A percentile compares a stretch with the other conserved stretches of the same genome.
Evolutionary conservation across 2,888 invertebrate genomes (phyloP).

Genomic region (Helicoverpa assulta): DNA sequence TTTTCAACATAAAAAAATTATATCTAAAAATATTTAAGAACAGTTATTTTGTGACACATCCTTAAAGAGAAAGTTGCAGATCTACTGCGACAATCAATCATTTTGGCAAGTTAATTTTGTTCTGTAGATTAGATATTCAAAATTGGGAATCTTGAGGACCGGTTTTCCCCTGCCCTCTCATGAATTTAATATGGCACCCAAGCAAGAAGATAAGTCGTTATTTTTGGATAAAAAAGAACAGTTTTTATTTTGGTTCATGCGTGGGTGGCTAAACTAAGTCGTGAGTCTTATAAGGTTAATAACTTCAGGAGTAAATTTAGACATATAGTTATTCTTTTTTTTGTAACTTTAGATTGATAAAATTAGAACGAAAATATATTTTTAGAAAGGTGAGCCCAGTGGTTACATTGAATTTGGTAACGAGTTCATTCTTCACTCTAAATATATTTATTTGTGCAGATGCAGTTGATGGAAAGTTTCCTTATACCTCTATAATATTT

Average conservation of each 20-base stretch:
- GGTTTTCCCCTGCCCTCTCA: neutral
- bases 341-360: too few species aligned
- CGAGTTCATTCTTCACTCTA: too few species aligned
- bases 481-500: too few species aligned
- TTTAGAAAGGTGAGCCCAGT: too few species aligned
- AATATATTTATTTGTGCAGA: too few species aligned
- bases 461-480: too few species aligned
- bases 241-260: neutral
- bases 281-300: too few species aligned
- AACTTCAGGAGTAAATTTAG: too few species aligned
- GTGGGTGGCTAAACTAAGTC: neutral
- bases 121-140: conserved; percentile 18
- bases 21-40: neutral
- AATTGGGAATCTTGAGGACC: conserved; percentile 7
- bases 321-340: neutral
- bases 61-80: neutral
- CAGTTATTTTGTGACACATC: conserved; percentile 10
- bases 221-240: neutral
- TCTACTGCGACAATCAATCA: conserved; percentile 25
- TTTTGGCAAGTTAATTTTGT: conserved; percentile 33
- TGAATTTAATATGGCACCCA: neutral
- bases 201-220: neutral
- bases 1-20: too few species aligned
- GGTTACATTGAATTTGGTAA: too few species aligned
- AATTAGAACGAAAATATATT: too few species aligned